Conservation (phyloP, 2,113 vertebrate genomes). For the Cyanocitta stelleri region DNA sequence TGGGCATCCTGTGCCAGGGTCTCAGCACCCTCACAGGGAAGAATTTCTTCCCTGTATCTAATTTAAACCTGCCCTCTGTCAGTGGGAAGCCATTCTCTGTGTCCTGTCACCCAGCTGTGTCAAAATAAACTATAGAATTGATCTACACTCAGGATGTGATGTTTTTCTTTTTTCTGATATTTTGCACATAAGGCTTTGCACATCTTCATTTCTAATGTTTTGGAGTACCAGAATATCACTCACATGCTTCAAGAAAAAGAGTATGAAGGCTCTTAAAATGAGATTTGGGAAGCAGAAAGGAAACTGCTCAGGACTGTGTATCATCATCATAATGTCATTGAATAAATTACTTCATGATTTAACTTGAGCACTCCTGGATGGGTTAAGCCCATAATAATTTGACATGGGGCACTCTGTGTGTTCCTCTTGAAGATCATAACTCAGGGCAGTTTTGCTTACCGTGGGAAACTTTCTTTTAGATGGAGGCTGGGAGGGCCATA, state of each 20-base stretch:
- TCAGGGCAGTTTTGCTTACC: neutral
- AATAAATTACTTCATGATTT: neutral
- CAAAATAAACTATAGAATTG: neutral
- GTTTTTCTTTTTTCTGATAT: neutral
- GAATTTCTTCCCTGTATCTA: neutral
- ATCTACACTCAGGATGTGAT: fast-evolving
- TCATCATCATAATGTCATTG: neutral
- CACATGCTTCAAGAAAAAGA: neutral
- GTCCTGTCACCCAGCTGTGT: neutral
- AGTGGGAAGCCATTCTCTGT: neutral
- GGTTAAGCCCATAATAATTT: neutral
- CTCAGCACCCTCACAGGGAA: neutral
- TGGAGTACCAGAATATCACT: neutral
- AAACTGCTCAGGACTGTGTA: fast-evolving
- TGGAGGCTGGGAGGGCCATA: neutral
- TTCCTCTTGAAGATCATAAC: neutral
- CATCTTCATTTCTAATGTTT: neutral
- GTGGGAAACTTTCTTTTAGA: slow-evolving; percentile 3
- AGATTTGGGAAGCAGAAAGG: neutral
- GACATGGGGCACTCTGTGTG: neutral
- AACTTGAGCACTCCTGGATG: neutral
- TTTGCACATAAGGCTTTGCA: neutral
- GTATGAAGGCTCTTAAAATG: neutral
- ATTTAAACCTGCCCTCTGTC: neutral
- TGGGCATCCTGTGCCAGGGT: neutral